phyloP scores from a whole-genome alignment of 2,113 vertebrate genomes.

The Poecile atricapillus region DNA sequence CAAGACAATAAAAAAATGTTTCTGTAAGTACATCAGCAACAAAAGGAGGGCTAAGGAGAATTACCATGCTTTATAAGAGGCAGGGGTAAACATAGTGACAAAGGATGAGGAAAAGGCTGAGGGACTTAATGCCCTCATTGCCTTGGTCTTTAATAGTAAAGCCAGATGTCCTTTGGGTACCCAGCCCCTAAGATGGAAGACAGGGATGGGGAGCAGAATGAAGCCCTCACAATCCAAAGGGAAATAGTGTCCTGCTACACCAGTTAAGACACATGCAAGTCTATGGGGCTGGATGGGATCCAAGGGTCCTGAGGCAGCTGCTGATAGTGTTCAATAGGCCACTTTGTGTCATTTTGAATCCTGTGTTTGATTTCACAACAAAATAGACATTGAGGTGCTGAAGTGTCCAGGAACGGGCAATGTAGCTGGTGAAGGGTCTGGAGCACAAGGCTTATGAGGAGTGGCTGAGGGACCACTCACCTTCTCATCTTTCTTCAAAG shows the following conservation, averaged over 20 bases:
- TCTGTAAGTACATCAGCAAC: not conserved
- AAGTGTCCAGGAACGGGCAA: not conserved
- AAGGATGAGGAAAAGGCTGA: not conserved
- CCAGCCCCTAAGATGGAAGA: not conserved
- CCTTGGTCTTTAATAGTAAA: not conserved
- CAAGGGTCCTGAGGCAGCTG: not conserved
- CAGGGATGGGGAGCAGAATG: not conserved
- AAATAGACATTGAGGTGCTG: not conserved
- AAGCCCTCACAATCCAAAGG: not conserved
- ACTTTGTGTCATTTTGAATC: accelerated
- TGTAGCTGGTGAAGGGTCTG: not conserved
- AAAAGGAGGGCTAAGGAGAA: not conserved
- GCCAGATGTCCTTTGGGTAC: not conserved
- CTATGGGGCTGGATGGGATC: not conserved
- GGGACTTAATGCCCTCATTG: not conserved
- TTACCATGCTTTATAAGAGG: not conserved
- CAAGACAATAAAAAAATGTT: not conserved
- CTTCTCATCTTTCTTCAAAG: not conserved
- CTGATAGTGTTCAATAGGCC: not conserved
- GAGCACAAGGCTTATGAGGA: not conserved
- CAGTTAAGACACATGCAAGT: not conserved
- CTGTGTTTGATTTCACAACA: not conserved
- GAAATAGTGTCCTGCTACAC: not conserved
- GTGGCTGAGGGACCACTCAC: not conserved
- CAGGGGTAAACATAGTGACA: not conserved